Base-by-base conservation (phyloP, 2,888 invertebrate genomes). In the Eilema sororculum region DNA sequence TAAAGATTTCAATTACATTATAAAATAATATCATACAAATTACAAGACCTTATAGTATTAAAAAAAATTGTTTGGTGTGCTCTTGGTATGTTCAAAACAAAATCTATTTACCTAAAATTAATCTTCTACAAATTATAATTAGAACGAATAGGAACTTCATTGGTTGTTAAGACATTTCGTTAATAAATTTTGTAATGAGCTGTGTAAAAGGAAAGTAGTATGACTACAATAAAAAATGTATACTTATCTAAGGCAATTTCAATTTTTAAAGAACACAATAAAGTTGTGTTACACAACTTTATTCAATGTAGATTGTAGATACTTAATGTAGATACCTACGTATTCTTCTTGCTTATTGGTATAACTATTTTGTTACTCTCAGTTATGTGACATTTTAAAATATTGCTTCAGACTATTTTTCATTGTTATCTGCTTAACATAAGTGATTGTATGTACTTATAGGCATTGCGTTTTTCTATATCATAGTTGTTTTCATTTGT, bases 131-230 rank as follows among this genome's bases (percentile, higher is more conserved):
- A 73, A 76, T 82, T 73, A 71, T 60, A 63, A 59, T 76, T 74
- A 69, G 65, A 78, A 76, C 74, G 79, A 84, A 83, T 84, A 84
- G 83, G 83, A 84, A 84, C 83, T 84, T 76, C 46, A 73, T 81
- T 77, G 73, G 65, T 73, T 80, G 71, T 71, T 74, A 68, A 66
- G 76, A 73, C 60, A 69, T 74, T 70, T 63, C 30, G 69, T 70
- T 64, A 66, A 69, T 65, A 68, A 66, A 67, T 76, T 76, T 71
- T 73, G 68, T 73, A 69, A 30, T 56, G 71, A 70, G 77, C 64
- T 63, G 28, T 62, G 58, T 67, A 46, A 61, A 61, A 57, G 33
- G 22, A 16, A 16, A 52, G 22, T 13, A 57, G 41, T 33, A 33
- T 13, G 9, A 37, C 13, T 24, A 37, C 61, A 13, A 37, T 41